These are phyloP conservation scores for Upupa epops DNA, from an alignment of 2,113 vertebrate genomes.

Conservation along the genomic window DNA sequence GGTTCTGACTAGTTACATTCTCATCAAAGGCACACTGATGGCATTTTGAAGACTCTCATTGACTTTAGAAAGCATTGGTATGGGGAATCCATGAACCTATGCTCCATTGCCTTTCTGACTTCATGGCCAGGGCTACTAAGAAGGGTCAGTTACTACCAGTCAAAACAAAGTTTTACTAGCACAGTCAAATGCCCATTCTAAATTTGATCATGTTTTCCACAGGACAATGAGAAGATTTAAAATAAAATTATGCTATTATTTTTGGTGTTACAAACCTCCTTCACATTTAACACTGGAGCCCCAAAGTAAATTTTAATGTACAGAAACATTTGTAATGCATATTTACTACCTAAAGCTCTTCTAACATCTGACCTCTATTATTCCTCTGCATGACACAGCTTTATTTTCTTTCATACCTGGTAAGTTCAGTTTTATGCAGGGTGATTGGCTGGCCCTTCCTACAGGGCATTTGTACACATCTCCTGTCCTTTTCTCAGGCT, in stretches of 20 bases:
- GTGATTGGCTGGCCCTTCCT: conserved; percentile 61
- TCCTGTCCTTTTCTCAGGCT: conserved; percentile 88
- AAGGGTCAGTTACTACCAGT: not conserved
- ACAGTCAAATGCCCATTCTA: not conserved
- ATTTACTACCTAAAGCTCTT: not conserved
- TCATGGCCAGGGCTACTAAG: not conserved
- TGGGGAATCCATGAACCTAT: not conserved
- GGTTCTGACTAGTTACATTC: not conserved
- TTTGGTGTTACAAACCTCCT: not conserved
- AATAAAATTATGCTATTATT: not conserved
- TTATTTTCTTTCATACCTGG: conserved; percentile 78
- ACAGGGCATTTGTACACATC: conserved; percentile 97
- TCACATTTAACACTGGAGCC: not conserved
- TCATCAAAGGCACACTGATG: not conserved
- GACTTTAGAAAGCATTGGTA: not conserved
- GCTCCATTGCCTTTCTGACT: not conserved
- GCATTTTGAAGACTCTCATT: not conserved
- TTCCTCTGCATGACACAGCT: not conserved
- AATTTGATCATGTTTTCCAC: not conserved
- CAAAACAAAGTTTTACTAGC: not conserved
- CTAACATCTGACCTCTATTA: not conserved
- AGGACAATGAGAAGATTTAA: not conserved
- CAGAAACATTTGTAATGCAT: not conserved
- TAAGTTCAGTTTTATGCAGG: conserved; percentile 86
- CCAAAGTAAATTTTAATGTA: not conserved